These are phyloP conservation scores for Latrodectus elegans DNA, from an alignment of 2,888 invertebrate species.

Conservation along the genomic window DNA sequence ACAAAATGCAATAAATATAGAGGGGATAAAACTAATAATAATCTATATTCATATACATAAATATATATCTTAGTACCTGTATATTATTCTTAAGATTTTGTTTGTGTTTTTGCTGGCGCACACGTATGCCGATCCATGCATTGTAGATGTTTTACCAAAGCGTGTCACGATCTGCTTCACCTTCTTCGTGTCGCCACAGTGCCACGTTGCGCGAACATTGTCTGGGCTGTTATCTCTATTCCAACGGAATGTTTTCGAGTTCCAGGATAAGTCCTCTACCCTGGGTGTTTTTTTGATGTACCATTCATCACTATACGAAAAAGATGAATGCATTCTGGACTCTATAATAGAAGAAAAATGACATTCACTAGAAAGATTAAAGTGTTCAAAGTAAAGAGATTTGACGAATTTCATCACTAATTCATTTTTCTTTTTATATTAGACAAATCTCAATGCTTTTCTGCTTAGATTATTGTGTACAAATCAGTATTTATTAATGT, in stretches of 20 bases:
- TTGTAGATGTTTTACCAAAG: slow-evolving; percentile 19
- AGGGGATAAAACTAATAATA: neutral
- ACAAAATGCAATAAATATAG: neutral
- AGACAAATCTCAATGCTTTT: no score
- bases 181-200: slow-evolving; percentile 10
- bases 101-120: slow-evolving; percentile 2
- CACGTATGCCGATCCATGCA: slow-evolving; percentile 21
- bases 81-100: neutral
- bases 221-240: neutral
- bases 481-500: no score
- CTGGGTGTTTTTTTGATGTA: neutral
- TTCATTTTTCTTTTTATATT: no score
- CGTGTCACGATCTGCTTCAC: neutral
- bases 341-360: neutral
- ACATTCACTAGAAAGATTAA: neutral
- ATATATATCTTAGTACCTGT: neutral
- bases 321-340: neutral
- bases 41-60: neutral
- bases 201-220: neutral
- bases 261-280: neutral
- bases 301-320: neutral
- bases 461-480: no score
- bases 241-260: neutral
- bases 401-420: no score
- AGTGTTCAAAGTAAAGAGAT: no score